Base-by-base conservation (phyloP, 2,888 invertebrate species). In the Pediacus dermestoides region DNA sequence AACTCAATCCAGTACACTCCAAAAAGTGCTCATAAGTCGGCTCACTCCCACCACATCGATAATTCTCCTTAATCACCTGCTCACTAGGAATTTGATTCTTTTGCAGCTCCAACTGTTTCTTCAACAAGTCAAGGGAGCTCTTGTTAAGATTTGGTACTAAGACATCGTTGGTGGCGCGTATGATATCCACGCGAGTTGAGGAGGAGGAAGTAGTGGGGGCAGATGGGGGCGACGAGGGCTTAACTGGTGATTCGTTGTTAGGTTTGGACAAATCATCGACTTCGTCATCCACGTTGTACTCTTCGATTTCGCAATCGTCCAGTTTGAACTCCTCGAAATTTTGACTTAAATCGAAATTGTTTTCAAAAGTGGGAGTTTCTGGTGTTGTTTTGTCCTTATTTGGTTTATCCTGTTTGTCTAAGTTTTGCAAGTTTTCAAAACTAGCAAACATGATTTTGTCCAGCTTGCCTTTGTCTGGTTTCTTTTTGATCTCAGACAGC, bases 321-420 rank as follows among this genome's bases (percentile, higher is more conserved):
- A 86, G 73, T 60, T 83, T 84, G 63, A 86, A 86, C 61, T 86
- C 86, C 60, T 86, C 86, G 59, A 86, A 86, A 66, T 85, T 85
- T 63, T 85, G 82, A 45, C 82, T 78, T 56, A 85, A 74, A 60
- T 82, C 82, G 58, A 80, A 81, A 55, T 78, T 78, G 60, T 76
- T 75, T 53, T 74, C 13, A 48, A 57, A 57, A 74, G 57, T 54
- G 42, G 46, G 48, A 46, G 47, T 48, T 36, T 42, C 44, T 4
- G 33, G 34, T 18, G 15, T 31, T 49, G 37, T 39, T 38, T 46
- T 34, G 11, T 47, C 44, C 16, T 52, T 44, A 22, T 38, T 36
- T 30, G 40, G 26, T 14, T 34, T 21, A 2, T 43, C 9, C 25
- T 59, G 63, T 46, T 64, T 67, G 39, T 68, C 66, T 39, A 58